Evolutionary conservation across 2,888 invertebrate species (phyloP), one percentile per base, ranked within the genome.

Genomic region (Agrotis segetum): DNA sequence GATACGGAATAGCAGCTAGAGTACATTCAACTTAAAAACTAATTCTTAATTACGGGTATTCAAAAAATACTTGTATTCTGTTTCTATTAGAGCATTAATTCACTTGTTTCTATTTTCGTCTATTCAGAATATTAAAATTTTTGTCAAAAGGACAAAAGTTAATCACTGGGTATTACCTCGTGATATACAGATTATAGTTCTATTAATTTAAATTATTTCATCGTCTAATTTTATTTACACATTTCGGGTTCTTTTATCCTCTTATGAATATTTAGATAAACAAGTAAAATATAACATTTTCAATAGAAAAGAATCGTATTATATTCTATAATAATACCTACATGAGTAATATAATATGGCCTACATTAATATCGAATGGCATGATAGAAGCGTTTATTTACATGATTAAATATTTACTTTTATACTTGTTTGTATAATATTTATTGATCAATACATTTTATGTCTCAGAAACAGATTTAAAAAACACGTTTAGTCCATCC

Each of bases 321-420:
- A 40, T 40, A 1, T 40, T 40, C 40, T 40, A 11, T 40, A 40
- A 34, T 34, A 34, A 34, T 40, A 40, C 11, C 40, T 79, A 59
- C 56, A 72, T 73, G 29, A 79, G 24, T 77, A 77, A 4, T 65
- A 81, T 77, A 75, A 9, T 65, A 81, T 62, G 29, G 40, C 47
- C n/a, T 65, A 77, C 49, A 77, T 62, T 77, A 81, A 67, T 67
- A 79, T 67, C 49, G 46, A 77, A 81, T 81, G 81, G 81, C 81
- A 81, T 76, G 55, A 61, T 29, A 59, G 53, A 66, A 81, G 70
- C 50, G 16, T 69, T 64, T 68, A 81, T 62, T 61, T 77, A 80
- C 62, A 77, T 56, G 13, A n/a, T 34, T n/a, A 56, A n/a, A 56
- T 13, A 24, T 53, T n/a, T 34, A n/a, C 4, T 29, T 55, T 29